Base-by-base conservation (phyloP, 2,888 invertebrate genomes). In the Lithophane socia region DNA sequence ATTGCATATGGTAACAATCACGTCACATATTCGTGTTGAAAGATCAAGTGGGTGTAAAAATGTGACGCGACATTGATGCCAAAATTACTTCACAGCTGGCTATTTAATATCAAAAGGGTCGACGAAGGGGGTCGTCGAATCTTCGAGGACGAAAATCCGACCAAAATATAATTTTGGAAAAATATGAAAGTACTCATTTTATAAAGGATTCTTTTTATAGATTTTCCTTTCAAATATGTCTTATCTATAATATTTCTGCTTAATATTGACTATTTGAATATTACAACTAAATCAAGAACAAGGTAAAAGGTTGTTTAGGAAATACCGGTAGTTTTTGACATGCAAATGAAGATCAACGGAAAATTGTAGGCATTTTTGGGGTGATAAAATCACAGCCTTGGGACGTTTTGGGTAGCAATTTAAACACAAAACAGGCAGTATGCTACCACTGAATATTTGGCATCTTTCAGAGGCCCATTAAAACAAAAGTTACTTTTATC, bases 21-120 rank as follows among this genome's bases (percentile, higher is more conserved):
- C 86, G 88, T 80, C 82, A 84, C 66, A 79, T 70, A 61, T 65
- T 81, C 80, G 85, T 83, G 88, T 83, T 87, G 89, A 92, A 92
- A 92, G 88, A 92, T 92, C 88, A 91, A 91, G 93, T 93, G 93
- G 93, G 93, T 92, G 94, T 92, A 88, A 90, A 90, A 88, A 89
- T 89, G 87, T 86, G 89, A 87, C 85, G 88, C 92, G 95, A 93
- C 94, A 94, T 95, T 95, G 94, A 90, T 82, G 86, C 91, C 18
- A 91, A 95, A 96, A 96, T 96, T 95, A 92, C 90, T 83, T 84
- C 88, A 92, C 94, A 92, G 93, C 94, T 94, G 93, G 90, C 90
- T 85, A 87, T 90, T 90, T 90, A 88, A 93, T 90, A 92, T 93
- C 91, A 91, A 87, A 88, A 82, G 52, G 52, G 21, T 52, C 9